Percentiles rank a stretch among this genome's conserved stretches.
These are phyloP conservation scores for Corynorhinus townsendii DNA, from an alignment of 2,113 vertebrate species.

Conservation along the genomic window DNA sequence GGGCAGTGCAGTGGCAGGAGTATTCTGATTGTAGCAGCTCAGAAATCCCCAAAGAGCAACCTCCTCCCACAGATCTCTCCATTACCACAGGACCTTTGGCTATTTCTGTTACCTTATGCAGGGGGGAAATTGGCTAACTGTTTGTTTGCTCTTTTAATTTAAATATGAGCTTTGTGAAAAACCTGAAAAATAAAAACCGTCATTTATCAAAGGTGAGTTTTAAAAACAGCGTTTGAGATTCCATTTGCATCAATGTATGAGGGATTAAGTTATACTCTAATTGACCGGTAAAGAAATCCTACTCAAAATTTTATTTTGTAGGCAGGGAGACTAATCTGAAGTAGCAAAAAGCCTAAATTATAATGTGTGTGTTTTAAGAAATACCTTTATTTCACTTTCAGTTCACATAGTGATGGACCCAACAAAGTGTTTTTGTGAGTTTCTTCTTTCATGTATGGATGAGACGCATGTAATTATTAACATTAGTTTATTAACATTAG, in stretches of 20 bases:
- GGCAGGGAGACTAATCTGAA: neutral
- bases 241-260: neutral
- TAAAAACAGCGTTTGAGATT: neutral
- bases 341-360: neutral
- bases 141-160: neutral
- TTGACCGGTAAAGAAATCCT: neutral
- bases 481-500: neutral
- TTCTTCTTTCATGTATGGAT: neutral
- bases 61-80: neutral
- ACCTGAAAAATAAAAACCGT: neutral
- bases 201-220: neutral
- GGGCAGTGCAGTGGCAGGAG: neutral
- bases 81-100: neutral
- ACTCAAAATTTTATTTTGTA: neutral
- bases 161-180: neutral
- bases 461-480: neutral
- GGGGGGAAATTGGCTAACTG: neutral
- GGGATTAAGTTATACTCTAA: neutral
- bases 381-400: neutral
- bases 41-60: neutral
- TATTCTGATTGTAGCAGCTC: neutral
- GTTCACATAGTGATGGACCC: neutral
- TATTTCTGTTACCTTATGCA: neutral
- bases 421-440: neutral
- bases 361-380: neutral